Base-by-base conservation (phyloP, 2,797 vertebrate genomes). In the Siniperca undulata region DNA sequence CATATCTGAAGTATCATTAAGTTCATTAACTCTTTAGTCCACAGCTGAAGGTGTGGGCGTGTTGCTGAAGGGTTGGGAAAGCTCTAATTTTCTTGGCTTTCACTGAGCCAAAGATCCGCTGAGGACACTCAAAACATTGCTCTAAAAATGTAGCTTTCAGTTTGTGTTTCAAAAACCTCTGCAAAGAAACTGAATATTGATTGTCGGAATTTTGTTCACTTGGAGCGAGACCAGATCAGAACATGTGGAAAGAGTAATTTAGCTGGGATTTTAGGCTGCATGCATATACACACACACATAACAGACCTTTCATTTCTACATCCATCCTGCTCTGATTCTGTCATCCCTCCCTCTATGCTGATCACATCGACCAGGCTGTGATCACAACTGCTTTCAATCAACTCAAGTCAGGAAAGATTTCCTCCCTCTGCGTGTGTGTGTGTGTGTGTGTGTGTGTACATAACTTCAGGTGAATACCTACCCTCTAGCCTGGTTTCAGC, bases 301-400 rank as follows among this genome's bases (percentile, higher is more conserved):
- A 36, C 59, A 60, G 10, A 40, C 36, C 5, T 13, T 40, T 40
- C 38, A 36, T 50, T 52, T n/a, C 27, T 38, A 11, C 36, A 40
- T 14, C 36, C 30, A 42, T 80, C 24, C 62, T 60, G 10, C 78
- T 38, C 9, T 60, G 11, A 30, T 34, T 34, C 1, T 48, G 20
- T 27, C 7, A 30, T 60, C 34, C 42, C 52, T 67, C 42, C 30
- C 12, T 59, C 17, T 7, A 46, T 8, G 62, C 46, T 10, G n/a
- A 50, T 74, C 44, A 40, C 12, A 30, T 66, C 19, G 67, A 58
- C 0, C 3, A n/a, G 22, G 58, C 8, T 69, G 22, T 22, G 38
- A 69, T 59, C 22, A 20, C 72, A 61, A 16, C 65, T 70, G 66
- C 66, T 75, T 64, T 70, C 58, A 62, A 64, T 81, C 40, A 61